Percentiles rank a stretch among this genome's conserved stretches.
phyloP scores from a whole-genome alignment of 2,797 vertebrate species.

The Gallinago stenura region DNA sequence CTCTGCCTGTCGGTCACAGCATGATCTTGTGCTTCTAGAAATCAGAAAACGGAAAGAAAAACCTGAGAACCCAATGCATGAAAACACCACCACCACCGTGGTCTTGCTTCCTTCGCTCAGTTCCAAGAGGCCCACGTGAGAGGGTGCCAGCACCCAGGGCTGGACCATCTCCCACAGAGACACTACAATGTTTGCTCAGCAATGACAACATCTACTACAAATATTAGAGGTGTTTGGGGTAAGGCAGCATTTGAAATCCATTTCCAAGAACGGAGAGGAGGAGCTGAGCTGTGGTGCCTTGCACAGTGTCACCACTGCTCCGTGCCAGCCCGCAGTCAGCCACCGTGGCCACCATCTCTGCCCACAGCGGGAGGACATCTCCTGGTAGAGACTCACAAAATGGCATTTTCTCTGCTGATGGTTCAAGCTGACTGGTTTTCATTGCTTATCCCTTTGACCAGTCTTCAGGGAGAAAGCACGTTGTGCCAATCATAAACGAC shows the following conservation, averaged over 20 bases:
- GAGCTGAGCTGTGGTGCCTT: not conserved
- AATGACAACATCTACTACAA: not conserved
- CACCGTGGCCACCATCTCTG: fast-evolving
- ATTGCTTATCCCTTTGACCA: not conserved
- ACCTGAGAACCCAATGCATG: not conserved
- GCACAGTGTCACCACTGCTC: not conserved
- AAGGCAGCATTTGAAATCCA: not conserved
- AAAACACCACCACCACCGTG: not conserved
- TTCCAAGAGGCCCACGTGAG: not conserved
- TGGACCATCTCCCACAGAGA: not conserved
- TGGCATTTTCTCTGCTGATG: not conserved
- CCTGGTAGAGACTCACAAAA: not conserved
- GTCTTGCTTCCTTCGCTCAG: not conserved
- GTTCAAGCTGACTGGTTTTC: not conserved
- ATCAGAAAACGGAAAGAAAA: not conserved
- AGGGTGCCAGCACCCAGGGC: not conserved
- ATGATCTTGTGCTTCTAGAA: not conserved
- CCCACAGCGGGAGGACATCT: fast-evolving
- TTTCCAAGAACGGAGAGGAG: not conserved
- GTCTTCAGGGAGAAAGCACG: not conserved
- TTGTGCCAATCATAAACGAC: not conserved
- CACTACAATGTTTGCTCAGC: not conserved
- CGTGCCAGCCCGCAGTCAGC: not conserved
- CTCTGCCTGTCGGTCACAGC: not conserved
- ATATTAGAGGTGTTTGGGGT: not conserved